phyloP scores from a whole-genome alignment of 37 sponge, comb jelly and placozoan species.

The Beroe ovata region DNA sequence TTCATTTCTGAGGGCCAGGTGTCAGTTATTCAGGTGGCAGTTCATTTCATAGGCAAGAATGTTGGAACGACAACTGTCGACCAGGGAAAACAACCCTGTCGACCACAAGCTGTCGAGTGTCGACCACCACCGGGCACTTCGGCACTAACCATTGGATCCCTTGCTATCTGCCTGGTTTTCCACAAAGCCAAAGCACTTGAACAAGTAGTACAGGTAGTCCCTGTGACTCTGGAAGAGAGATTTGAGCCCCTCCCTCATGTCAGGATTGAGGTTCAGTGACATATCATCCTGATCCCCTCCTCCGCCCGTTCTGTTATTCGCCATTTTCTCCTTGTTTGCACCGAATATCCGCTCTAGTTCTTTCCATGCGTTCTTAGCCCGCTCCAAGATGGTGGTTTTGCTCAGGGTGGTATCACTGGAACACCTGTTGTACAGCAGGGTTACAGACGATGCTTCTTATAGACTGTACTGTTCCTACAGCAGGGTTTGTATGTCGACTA shows the following conservation, averaged over 20 bases:
- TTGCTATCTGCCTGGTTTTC: background rate
- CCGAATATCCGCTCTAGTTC: slow-evolving; percentile 64
- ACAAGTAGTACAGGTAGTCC: slow-evolving; percentile 36
- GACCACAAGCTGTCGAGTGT: no score
- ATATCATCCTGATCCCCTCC: background rate
- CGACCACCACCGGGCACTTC: no score
- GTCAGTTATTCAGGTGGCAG: no score
- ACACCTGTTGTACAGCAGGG: no score
- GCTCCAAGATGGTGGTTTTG: slow-evolving; percentile 47
- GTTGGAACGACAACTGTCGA: no score
- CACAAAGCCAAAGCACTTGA: background rate
- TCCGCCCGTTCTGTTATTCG: background rate
- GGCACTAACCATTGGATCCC: no score
- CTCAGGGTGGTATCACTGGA: slow-evolving; percentile 54
- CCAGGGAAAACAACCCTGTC: no score
- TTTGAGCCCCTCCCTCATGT: slow-evolving; percentile 63
- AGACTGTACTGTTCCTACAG: no score
- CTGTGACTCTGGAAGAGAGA: slow-evolving; percentile 50
- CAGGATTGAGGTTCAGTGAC: slow-evolving; percentile 18
- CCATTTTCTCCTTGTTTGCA: slow-evolving; percentile 8
- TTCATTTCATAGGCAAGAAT: no score
- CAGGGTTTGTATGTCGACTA: no score
- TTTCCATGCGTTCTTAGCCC: slow-evolving; percentile 64
- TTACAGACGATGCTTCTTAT: no score
- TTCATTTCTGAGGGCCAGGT: no score